These are phyloP conservation scores for Pterophyllum scalare DNA, from an alignment of 2,113 vertebrate genomes.

Conservation along the genomic window DNA sequence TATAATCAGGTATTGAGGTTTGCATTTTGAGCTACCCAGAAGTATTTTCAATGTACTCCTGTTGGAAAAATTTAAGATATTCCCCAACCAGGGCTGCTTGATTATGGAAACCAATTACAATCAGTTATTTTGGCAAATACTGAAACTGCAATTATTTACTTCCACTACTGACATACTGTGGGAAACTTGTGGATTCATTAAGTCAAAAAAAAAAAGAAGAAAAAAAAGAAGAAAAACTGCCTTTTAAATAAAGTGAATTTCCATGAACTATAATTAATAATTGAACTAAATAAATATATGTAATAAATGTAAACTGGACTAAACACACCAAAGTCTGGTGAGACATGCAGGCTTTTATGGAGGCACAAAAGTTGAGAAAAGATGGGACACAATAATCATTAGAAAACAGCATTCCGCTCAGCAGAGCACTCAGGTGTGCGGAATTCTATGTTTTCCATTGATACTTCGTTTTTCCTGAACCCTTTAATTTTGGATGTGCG, in stretches of 20 bases:
- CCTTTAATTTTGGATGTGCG: no score
- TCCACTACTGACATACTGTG: neutral
- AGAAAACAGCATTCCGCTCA: no score
- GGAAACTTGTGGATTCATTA: neutral
- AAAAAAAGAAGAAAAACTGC: neutral
- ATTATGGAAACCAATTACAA: no score
- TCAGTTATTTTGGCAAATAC: no score
- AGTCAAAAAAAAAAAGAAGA: neutral
- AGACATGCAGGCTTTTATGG: neutral
- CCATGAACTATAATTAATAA: neutral
- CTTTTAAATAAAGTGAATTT: neutral
- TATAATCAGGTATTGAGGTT: no score
- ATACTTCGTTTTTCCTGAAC: no score
- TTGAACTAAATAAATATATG: neutral
- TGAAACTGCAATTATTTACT: neutral
- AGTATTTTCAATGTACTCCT: no score
- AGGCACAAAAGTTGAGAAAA: neutral
- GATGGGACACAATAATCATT: neutral
- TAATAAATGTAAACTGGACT: neutral
- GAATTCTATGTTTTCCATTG: no score
- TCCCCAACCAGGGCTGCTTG: no score
- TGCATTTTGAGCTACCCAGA: no score
- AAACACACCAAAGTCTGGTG: neutral
- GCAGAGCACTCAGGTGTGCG: no score
- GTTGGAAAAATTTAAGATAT: no score